Conservation (phyloP, 2,888 invertebrate species). For the Apamea crenata region DNA sequence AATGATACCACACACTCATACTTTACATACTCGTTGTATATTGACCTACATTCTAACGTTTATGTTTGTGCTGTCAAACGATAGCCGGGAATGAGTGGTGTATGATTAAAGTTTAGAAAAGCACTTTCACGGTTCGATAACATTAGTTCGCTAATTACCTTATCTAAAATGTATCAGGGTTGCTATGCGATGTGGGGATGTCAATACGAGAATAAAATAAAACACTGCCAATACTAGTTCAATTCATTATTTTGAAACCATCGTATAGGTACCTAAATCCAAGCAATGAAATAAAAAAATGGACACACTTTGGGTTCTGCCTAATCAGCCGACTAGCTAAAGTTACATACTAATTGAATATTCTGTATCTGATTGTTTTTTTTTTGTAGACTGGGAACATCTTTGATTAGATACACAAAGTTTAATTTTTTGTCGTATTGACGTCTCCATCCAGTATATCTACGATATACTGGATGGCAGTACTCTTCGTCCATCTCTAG, state of each 20-base stretch:
- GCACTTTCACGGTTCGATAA: conserved; percentile 32
- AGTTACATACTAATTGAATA: not conserved
- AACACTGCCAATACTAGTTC: not conserved
- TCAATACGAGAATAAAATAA: not conserved
- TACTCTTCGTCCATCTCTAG: not conserved
- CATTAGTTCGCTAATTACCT: conserved; percentile 29
- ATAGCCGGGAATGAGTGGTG: conserved; percentile 47
- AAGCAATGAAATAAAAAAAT: not conserved
- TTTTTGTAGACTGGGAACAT: too few species aligned
- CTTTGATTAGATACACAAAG: not conserved
- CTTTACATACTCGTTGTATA: conserved; percentile 56
- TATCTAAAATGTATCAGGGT: not conserved
- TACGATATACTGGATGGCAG: not conserved
- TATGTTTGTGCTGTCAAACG: conserved; percentile 48
- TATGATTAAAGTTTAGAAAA: conserved; percentile 43
- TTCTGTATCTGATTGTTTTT: too few species aligned
- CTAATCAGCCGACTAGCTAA: not conserved
- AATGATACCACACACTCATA: conserved; percentile 37
- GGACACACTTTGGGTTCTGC: not conserved
- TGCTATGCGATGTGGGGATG: too few species aligned
- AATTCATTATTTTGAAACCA: not conserved
- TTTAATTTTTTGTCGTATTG: not conserved
- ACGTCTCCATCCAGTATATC: not conserved
- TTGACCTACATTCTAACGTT: conserved; percentile 62
- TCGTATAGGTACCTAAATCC: not conserved